These are phyloP conservation scores for Bergia puertoricense DNA, from an alignment of 92 coral and sea anemone genomes.

Conservation along the genomic window DNA sequence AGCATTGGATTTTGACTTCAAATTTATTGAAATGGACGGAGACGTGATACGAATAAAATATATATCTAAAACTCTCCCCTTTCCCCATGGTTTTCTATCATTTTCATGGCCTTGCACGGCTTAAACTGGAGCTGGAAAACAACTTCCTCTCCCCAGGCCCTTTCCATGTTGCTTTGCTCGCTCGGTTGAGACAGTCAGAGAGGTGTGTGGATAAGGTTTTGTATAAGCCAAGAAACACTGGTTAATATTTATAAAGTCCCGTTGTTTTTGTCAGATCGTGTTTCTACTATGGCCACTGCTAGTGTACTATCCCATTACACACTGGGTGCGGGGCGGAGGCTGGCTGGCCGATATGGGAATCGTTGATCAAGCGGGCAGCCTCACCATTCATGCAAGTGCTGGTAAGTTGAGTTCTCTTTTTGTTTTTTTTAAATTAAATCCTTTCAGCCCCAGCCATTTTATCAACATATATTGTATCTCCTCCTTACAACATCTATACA, in stretches of 20 bases:
- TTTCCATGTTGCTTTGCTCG: not conserved
- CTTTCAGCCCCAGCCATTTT: too few species aligned
- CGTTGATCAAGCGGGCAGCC: slow-evolving; percentile 85
- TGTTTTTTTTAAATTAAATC: not conserved
- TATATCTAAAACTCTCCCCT: not conserved
- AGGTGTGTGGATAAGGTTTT: too few species aligned
- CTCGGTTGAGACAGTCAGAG: not conserved
- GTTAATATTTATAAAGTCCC: not conserved
- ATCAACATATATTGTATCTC: too few species aligned
- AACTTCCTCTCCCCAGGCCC: not conserved
- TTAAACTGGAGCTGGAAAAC: not conserved
- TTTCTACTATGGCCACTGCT: slow-evolving; percentile 86
- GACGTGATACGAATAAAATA: not conserved
- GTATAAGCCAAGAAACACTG: not conserved
- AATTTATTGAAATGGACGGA: not conserved
- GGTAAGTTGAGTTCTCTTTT: slow-evolving; percentile 48
- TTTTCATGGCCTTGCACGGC: not conserved
- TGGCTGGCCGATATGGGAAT: slow-evolving; percentile 81
- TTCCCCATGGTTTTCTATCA: too few species aligned
- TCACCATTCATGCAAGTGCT: slow-evolving; percentile 81
- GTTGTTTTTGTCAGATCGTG: slow-evolving; percentile 52
- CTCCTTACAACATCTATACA: too few species aligned
- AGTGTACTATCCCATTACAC: slow-evolving; percentile 91
- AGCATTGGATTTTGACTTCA: not conserved
- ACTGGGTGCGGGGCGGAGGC: slow-evolving; percentile 94